A percentile compares a stretch with the other conserved stretches of the same genome.
Evolutionary conservation across 2,888 invertebrate species (phyloP).

Genomic region (Nipponacmea schrenckii): DNA sequence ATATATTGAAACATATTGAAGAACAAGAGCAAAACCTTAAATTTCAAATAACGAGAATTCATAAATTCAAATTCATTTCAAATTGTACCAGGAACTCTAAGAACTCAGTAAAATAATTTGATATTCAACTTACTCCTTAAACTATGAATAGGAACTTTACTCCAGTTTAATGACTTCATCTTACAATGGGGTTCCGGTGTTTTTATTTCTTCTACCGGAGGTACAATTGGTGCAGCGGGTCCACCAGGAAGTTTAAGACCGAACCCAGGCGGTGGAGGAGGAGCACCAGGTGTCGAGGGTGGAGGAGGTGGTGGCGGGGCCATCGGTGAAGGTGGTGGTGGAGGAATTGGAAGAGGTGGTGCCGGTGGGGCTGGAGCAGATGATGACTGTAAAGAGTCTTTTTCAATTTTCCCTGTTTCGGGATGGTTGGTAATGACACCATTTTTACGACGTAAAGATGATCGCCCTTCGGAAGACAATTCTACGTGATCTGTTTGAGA

Average conservation of each 20-base stretch:
- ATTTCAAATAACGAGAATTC: no score
- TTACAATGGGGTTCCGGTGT: slow-evolving; percentile 92
- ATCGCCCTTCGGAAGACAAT: neutral
- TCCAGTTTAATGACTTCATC: slow-evolving; percentile 98
- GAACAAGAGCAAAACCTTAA: no score
- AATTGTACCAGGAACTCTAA: no score
- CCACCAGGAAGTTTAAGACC: slow-evolving; percentile 24
- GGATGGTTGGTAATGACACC: neutral
- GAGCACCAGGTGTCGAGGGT: slow-evolving; percentile 26
- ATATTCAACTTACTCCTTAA: slow-evolving; percentile 46
- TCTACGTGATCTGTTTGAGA: neutral
- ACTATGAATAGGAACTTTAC: slow-evolving; percentile 81
- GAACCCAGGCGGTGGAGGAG: slow-evolving; percentile 35
- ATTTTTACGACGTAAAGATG: neutral
- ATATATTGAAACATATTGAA: no score
- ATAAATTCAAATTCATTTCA: no score
- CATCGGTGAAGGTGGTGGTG: slow-evolving; percentile 22
- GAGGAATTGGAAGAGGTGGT: slow-evolving; percentile 25
- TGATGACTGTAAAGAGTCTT: slow-evolving; percentile 22
- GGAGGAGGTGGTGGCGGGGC: slow-evolving; percentile 30
- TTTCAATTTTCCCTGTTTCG: neutral
- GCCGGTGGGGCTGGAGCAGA: slow-evolving; percentile 33
- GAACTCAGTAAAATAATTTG: no score
- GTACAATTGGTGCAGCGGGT: slow-evolving; percentile 31
- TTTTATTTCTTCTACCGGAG: slow-evolving; percentile 68